These are phyloP conservation scores for Ariolimax columbianus DNA, from an alignment of 2,888 invertebrate genomes.

Conservation along the genomic window DNA sequence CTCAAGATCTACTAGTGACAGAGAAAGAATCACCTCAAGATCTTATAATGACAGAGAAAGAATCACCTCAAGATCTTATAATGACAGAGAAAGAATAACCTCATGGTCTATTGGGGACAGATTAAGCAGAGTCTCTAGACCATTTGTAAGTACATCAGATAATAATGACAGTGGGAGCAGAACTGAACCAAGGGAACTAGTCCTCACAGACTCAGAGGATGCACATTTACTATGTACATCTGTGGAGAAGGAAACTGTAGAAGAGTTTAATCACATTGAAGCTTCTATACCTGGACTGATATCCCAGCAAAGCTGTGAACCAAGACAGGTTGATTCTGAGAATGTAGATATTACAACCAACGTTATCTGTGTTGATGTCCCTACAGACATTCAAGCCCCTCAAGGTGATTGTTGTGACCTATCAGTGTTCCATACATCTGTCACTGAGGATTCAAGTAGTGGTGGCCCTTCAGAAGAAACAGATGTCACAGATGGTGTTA, in stretches of 20 bases:
- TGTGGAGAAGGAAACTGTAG: neutral
- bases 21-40: neutral
- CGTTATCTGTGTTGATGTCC: neutral
- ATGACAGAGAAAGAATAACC: neutral
- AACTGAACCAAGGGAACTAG: neutral
- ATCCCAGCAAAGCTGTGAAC: neutral
- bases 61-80: neutral
- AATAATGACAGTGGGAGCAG: neutral
- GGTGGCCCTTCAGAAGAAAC: neutral
- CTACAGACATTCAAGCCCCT: neutral
- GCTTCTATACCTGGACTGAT: neutral
- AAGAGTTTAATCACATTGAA: neutral
- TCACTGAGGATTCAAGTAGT: neutral
- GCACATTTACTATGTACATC: neutral
- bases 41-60: neutral
- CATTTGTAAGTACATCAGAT: neutral
- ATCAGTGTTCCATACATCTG: neutral
- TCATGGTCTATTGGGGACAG: neutral
- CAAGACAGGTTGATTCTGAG: neutral
- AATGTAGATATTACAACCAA: neutral
- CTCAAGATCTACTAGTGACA: neutral
- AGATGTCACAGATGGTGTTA: constrained; percentile 2
- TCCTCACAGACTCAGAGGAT: neutral
- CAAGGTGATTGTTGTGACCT: neutral
- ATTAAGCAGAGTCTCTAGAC: neutral